These are phyloP conservation scores for Acronicta psi DNA, from an alignment of 2,888 invertebrate species.

Conservation along the genomic window DNA sequence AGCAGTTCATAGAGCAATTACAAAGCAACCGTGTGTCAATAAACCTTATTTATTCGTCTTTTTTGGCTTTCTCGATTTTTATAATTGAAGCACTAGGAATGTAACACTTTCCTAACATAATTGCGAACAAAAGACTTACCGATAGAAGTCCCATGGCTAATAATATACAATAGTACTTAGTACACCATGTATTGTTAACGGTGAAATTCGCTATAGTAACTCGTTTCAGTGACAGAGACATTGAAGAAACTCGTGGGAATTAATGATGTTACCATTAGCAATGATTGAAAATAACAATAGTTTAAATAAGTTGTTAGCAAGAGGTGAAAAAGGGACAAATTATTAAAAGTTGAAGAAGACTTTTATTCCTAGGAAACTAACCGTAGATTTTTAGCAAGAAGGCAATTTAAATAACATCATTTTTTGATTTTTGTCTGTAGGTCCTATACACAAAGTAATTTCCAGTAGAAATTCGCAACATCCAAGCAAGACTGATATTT, in stretches of 20 bases:
- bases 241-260: constrained; percentile 53
- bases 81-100: background rate
- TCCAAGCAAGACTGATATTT: no score
- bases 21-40: background rate
- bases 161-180: constrained; percentile 26
- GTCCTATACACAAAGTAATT: no score
- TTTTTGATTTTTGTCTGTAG: no score
- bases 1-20: no score
- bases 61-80: background rate
- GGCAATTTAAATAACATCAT: no score
- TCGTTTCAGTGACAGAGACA: constrained; percentile 27
- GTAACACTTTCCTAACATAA: constrained; percentile 13
- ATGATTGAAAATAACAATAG: constrained; percentile 8
- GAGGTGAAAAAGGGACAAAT: no score
- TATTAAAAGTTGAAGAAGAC: no score
- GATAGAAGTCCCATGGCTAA: constrained; percentile 38
- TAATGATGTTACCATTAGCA: constrained; percentile 15
- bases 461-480: no score
- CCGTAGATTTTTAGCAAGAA: no score
- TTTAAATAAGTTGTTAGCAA: no score
- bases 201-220: constrained; percentile 35
- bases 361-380: no score
- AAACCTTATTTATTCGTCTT: background rate
- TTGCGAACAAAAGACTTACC: constrained; percentile 21
- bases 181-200: constrained; percentile 37